Conservation (phyloP, 2,113 vertebrate species). For the Tyto alba region DNA sequence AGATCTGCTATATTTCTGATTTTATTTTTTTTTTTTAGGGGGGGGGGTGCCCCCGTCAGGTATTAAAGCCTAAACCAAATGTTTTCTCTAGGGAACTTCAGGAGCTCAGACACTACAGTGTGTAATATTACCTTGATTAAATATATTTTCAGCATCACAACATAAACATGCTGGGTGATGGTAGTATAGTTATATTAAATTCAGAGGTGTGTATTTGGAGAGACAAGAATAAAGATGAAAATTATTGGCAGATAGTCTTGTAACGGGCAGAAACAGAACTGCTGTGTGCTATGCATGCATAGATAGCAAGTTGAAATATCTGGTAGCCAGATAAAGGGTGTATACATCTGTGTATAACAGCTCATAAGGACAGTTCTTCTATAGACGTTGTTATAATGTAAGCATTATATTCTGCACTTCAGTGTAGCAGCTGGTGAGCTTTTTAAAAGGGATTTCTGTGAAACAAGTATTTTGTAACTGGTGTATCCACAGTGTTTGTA, state of each 20-base stretch:
- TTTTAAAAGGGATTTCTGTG: not conserved
- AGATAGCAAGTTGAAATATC: conserved; percentile 8
- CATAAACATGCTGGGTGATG: conserved; percentile 46
- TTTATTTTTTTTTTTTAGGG: conserved; percentile 37
- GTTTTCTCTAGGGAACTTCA: conserved; percentile 52
- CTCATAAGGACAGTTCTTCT: not conserved
- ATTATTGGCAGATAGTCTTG: conserved; percentile 38
- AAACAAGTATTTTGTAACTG: not conserved
- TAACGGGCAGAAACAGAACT: not conserved
- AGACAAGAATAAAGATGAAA: conserved; percentile 24
- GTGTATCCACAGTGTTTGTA: conserved; percentile 15
- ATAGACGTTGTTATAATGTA: not conserved
- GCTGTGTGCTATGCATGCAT: not conserved
- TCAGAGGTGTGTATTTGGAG: conserved; percentile 41
- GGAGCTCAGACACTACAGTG: conserved; percentile 16
- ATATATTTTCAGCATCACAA: conserved; percentile 36
- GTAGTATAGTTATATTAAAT: conserved; percentile 9
- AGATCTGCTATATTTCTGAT: conserved; percentile 68
- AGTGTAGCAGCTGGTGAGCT: not conserved
- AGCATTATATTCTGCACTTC: not conserved
- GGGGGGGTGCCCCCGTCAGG: conserved; percentile 65
- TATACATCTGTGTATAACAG: not conserved
- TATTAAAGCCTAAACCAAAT: conserved; percentile 64
- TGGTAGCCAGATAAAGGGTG: not conserved
- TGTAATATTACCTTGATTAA: conserved; percentile 47